Conservation (phyloP, 2,797 vertebrate genomes). For the Poeciliopsis presidionis region DNA sequence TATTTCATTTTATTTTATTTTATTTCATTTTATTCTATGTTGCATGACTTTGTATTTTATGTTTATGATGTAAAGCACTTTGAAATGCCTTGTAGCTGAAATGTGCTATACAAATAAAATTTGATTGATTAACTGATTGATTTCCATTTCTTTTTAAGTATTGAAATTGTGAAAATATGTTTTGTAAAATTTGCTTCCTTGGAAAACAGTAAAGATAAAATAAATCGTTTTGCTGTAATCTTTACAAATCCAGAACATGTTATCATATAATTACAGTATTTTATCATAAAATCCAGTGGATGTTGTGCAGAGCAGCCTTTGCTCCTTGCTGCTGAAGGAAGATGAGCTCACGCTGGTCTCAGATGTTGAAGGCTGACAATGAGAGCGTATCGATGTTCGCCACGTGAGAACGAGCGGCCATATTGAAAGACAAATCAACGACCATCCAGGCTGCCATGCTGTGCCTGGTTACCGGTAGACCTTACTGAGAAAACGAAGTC, state of each 20-base stretch:
- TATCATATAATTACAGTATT: not conserved
- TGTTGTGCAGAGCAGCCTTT: not conserved
- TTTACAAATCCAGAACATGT: not conserved
- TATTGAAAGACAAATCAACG: constrained; percentile 63
- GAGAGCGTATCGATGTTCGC: constrained; percentile 56
- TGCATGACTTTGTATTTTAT: no score
- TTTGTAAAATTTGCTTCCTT: no score
- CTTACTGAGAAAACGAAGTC: constrained; percentile 2
- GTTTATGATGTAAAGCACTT: no score
- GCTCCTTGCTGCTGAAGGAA: not conserved
- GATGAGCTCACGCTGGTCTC: constrained; percentile 51
- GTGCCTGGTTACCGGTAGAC: constrained; percentile 20
- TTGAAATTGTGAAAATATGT: no score
- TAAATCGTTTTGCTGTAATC: not conserved
- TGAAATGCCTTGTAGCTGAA: no score
- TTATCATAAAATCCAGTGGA: not conserved
- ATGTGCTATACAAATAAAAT: no score
- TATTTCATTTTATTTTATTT: no score
- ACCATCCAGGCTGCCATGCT: constrained; percentile 19
- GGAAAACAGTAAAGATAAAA: no score
- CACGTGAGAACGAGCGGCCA: constrained; percentile 59
- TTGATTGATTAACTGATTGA: no score
- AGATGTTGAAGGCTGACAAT: constrained; percentile 62
- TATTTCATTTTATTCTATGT: no score
- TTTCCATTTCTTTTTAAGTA: no score